Percentiles rank a stretch among this genome's conserved stretches.
Conservation (phyloP, 1,140 invertebrate species). For the Macrobrachium rosenbergii region DNA sequence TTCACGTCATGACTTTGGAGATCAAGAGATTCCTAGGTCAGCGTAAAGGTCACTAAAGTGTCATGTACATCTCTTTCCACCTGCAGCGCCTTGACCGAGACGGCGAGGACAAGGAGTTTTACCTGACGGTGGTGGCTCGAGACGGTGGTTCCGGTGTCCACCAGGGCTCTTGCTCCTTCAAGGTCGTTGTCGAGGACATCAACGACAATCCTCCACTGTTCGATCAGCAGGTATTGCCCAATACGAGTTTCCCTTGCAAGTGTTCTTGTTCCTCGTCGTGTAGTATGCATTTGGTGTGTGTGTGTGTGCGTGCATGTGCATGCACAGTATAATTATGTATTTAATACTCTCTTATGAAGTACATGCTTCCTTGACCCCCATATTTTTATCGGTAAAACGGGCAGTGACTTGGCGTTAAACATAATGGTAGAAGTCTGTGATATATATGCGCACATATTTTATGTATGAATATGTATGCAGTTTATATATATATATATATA, state of each 20-base stretch:
- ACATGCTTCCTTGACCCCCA: too few relatives aligned
- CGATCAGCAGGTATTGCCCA: constrained; percentile 37
- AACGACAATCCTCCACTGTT: constrained; percentile 52
- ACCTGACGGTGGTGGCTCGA: constrained; percentile 36
- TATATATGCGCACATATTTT: constrained; percentile 30
- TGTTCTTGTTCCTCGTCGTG: too few relatives aligned
- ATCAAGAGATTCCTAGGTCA: neutral
- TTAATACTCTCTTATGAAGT: neutral
- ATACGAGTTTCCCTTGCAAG: too few relatives aligned
- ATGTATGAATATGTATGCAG: constrained; percentile 29
- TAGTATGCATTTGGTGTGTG: neutral
- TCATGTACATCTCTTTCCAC: neutral
- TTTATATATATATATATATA: constrained; percentile 19
- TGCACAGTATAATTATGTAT: neutral
- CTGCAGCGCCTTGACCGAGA: constrained; percentile 40
- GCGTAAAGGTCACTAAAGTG: neutral
- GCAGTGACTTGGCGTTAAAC: neutral
- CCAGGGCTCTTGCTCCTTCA: constrained; percentile 43
- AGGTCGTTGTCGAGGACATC: constrained; percentile 44
- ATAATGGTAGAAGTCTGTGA: neutral
- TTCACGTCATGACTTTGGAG: too few relatives aligned
- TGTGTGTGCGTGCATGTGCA: neutral
- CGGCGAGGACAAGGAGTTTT: constrained; percentile 45
- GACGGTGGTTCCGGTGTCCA: constrained; percentile 26
- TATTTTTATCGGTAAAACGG: too few relatives aligned